These are phyloP conservation scores for Cynodonichthys magdalenae DNA, from an alignment of 2,797 vertebrate species.

Conservation along the genomic window DNA sequence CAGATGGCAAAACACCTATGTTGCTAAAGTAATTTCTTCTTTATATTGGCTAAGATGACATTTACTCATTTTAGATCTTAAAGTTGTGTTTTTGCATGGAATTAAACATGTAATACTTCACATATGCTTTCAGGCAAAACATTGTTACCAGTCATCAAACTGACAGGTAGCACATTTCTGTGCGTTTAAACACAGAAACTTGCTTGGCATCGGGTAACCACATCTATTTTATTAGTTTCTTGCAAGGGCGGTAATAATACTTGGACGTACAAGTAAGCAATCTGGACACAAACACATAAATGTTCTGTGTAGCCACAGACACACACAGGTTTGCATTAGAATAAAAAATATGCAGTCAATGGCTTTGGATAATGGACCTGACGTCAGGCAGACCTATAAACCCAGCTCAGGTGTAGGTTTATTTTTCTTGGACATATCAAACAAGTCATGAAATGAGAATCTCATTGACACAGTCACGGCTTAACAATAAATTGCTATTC, in stretches of 20 bases:
- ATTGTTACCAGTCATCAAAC: not conserved
- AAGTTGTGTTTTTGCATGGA: not conserved
- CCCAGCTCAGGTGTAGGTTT: conserved; percentile 79
- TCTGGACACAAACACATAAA: conserved; percentile 11
- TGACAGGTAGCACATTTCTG: not conserved
- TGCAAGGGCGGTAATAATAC: conserved; percentile 12
- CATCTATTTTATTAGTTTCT: conserved; percentile 10
- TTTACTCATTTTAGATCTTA: not conserved
- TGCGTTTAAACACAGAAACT: conserved; percentile 2
- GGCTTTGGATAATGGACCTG: conserved; percentile 70
- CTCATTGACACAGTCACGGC: conserved; percentile 61
- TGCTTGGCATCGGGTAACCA: conserved; percentile 15
- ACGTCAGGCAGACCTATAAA: conserved; percentile 76
- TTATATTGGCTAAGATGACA: not conserved
- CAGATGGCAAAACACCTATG: conserved; percentile 23
- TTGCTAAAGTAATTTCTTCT: not conserved
- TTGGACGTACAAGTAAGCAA: conserved; percentile 16
- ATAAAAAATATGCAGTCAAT: conserved; percentile 57
- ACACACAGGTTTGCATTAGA: conserved; percentile 32
- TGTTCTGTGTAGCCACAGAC: not conserved
- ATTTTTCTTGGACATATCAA: conserved; percentile 78
- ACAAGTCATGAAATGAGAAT: conserved; percentile 79
- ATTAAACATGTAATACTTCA: not conserved
- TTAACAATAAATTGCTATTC: conserved; percentile 74
- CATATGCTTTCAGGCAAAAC: not conserved